A percentile compares a stretch with the other conserved stretches of the same genome.
Conservation (phyloP, 2,113 vertebrate genomes). For the Cygnus buccinator region DNA sequence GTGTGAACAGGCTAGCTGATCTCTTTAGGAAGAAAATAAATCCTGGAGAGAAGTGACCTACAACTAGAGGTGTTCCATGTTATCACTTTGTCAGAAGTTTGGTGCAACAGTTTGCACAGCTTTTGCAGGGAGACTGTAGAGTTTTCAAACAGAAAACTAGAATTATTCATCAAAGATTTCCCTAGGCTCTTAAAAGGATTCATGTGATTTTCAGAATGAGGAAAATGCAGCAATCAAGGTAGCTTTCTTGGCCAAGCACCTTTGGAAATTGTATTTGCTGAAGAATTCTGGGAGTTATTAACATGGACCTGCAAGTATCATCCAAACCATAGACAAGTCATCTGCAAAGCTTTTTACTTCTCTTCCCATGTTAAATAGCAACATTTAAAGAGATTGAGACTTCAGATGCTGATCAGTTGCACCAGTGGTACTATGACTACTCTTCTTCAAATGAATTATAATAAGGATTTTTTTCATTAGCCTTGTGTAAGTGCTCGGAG, state of each 20-base stretch:
- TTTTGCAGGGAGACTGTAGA: not conserved
- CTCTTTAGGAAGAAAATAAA: not conserved
- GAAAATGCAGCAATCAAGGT: not conserved
- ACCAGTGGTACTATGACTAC: not conserved
- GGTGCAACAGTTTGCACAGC: not conserved
- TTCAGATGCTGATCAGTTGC: not conserved
- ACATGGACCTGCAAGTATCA: not conserved
- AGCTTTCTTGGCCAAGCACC: not conserved
- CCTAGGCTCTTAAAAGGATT: not conserved
- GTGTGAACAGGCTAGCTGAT: not conserved
- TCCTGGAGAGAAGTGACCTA: not conserved
- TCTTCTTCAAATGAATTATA: not conserved
- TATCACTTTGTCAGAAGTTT: not conserved
- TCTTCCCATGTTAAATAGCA: not conserved
- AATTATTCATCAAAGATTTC: not conserved
- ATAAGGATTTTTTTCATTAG: not conserved
- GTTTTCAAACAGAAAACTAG: not conserved
- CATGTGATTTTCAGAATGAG: not conserved
- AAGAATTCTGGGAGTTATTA: not conserved
- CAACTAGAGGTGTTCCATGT: no score
- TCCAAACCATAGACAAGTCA: not conserved
- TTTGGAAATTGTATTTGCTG: not conserved
- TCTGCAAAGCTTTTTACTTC: not conserved
- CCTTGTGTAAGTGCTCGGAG: not conserved
- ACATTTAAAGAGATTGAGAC: not conserved